These are phyloP conservation scores for Scolopax mira DNA, from an alignment of 2,113 vertebrate genomes.

Conservation along the genomic window DNA sequence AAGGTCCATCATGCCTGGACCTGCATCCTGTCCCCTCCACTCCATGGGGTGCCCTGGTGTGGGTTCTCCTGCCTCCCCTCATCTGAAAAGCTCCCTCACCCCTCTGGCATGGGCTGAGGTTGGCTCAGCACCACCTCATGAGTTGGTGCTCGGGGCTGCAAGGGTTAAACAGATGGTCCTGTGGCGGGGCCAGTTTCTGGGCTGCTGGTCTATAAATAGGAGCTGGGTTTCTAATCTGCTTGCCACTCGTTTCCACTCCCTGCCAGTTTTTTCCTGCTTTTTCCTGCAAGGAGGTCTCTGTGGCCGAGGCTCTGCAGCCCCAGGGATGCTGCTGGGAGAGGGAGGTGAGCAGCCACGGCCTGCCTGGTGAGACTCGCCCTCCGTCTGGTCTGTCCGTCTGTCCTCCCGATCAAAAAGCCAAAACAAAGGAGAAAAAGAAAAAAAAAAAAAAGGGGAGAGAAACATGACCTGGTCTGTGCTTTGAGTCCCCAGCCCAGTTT, in stretches of 20 bases:
- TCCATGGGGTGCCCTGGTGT: rapidly evolving
- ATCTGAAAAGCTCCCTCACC: neutral
- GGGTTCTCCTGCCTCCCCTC: neutral
- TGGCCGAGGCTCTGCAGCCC: neutral
- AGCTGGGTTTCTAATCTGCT: constrained; percentile 68
- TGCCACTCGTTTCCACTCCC: constrained; percentile 54
- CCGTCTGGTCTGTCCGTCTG: neutral
- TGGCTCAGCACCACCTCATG: neutral
- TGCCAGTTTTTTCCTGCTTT: constrained; percentile 71
- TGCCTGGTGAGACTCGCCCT: rapidly evolving
- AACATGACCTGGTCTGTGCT: neutral
- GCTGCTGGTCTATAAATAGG: constrained; percentile 64
- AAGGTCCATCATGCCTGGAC: neutral
- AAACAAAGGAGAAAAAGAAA: neutral
- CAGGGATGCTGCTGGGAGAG: neutral
- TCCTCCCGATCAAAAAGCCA: neutral
- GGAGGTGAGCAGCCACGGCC: neutral
- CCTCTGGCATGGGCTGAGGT: neutral
- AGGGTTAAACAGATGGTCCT: constrained; percentile 24
- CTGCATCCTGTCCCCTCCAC: neutral
- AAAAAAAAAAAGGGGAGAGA: no score
- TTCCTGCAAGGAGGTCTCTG: constrained; percentile 48
- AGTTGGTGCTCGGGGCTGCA: neutral
- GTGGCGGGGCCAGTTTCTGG: constrained; percentile 35
- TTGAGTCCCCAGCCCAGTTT: neutral